Evolutionary conservation across 1,140 invertebrate genomes (phyloP), one percentile per base, ranked within the genome.

Genomic region (Fopius arisanus): DNA sequence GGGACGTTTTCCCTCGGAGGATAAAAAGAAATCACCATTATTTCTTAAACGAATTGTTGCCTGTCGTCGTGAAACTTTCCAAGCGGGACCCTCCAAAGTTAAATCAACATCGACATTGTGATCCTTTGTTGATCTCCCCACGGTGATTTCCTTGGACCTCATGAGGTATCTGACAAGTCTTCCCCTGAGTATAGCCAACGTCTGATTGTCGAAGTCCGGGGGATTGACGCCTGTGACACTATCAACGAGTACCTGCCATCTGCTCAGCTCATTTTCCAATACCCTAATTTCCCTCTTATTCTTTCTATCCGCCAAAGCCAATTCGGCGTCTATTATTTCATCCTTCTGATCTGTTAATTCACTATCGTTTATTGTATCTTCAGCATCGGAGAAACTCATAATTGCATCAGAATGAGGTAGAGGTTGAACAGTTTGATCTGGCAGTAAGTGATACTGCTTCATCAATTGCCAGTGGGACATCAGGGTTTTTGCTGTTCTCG

Each of bases 241-340:
- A 80, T 98, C 96, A 10, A 98, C 96, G 40, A 98, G 83, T n/a
- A 97, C 95, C 85, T 97, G 96, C 96, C 96, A 98, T 74, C 95
- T 92, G 0, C 93, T 91, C 59, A 97, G 83, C 83, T 98, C 96
- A 79, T 94, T 96, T 88, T 99, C 97, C 59, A 98, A 85, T 29
- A 94, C 89, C 67, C 96, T 90, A 59, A 98, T 97, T 85, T 98
- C 95, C 76, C 93, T 92, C 82, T 94, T 94, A 79, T 91, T 91
- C 80, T 90, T 90, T 73, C 93, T 89, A 81, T 95, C 93, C 37
- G 91, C 90, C 48, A 93, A 83, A 43, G 90, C 87, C 78, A 95
- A 82, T 88, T 94, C 93, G 23, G 89, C 83, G 78, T 94, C 92
- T 16, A 96, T 81, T 3, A 90, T 87, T 81, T 96, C 94, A 89